Evolutionary conservation across 1,140 invertebrate genomes (phyloP), one percentile per base, ranked within the genome.

Genomic region (Chironomus striatipennis): DNA sequence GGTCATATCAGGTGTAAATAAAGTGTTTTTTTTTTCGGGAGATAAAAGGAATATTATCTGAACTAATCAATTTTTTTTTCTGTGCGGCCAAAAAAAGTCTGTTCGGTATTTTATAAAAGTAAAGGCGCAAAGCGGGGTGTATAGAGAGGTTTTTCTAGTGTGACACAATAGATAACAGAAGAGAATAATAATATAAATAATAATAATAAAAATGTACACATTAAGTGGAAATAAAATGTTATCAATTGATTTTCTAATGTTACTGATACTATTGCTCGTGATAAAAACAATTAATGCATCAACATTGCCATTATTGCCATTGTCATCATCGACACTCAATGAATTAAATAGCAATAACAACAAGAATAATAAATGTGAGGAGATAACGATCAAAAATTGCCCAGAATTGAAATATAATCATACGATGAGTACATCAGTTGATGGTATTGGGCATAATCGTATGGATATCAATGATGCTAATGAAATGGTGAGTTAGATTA

Each of bases 1-100:
- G 24, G 24, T 34, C 24, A 34, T 34, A 34, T 34, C 24, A 34
- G 24, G 24, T 34, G 24, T 34, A 34, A 34, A 34, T 34, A 34
- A 34, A 34, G 24, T 34, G 24, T 34, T 34, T 34, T 34, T 34
- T 34, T 34, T 34, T 34, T 34, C 24, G 24, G 24, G 24, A 57
- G 47, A 57, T 57, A 57, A 57, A 57, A n/a, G 12, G 47, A 57
- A 57, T 47, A 67, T 70, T 70, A 70, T 70, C 65, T 70, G 47
- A 70, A 70, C 65, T 70, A 70, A 70, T 70, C 65, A 70, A 70
- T 70, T 70, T 67, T 70, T 70, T 67, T 57, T 57, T 34, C 24
- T 34, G 24, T 34, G 47, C 65, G 65, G 65, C 65, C n/a, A 70
- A 70, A 21, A 20, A 34, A 5, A 18, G 17, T 70, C 9, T 57